Percentiles rank a stretch among this genome's conserved stretches.
These are phyloP conservation scores for Colletes collaris DNA, from an alignment of 2,888 invertebrate species.

Conservation along the genomic window DNA sequence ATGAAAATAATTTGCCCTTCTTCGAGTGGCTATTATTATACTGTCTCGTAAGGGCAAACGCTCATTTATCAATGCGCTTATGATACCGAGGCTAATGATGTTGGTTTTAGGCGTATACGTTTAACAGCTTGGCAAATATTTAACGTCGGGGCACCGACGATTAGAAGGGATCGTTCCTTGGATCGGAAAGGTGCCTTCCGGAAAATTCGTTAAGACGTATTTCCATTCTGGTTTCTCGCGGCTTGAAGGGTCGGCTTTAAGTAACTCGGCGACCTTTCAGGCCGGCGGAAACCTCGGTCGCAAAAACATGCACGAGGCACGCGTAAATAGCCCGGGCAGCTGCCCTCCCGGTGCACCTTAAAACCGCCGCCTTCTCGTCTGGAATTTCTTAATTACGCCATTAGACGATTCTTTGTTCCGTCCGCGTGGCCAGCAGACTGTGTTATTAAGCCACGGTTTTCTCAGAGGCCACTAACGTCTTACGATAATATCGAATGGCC, in stretches of 20 bases:
- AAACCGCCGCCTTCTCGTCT: slow-evolving; percentile 22
- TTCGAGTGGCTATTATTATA: too few species aligned
- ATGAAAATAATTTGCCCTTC: too few species aligned
- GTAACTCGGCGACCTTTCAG: slow-evolving; percentile 26
- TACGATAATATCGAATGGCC: slow-evolving; percentile 26
- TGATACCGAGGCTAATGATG: too few species aligned
- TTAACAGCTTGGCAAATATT: too few species aligned
- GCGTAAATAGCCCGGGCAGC: slow-evolving; percentile 33
- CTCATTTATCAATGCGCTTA: too few species aligned
- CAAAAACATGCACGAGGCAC: slow-evolving; percentile 53
- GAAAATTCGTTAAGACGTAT: slow-evolving; percentile 13
- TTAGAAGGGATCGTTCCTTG: too few species aligned
- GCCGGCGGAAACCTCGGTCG: slow-evolving; percentile 37
- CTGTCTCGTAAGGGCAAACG: too few species aligned
- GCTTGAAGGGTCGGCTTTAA: slow-evolving; percentile 47
- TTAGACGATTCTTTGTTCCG: slow-evolving; percentile 57
- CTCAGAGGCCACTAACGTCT: slow-evolving; percentile 44
- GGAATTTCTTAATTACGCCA: slow-evolving; percentile 63
- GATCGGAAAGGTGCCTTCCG: not conserved
- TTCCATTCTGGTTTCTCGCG: not conserved
- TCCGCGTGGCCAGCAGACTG: slow-evolving; percentile 23
- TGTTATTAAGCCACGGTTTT: slow-evolving; percentile 40
- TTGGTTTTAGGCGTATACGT: too few species aligned
- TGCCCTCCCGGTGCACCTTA: slow-evolving; percentile 13
- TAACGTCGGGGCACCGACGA: too few species aligned